phyloP scores from a whole-genome alignment of 2,797 vertebrate species.

The Meda fulgida region DNA sequence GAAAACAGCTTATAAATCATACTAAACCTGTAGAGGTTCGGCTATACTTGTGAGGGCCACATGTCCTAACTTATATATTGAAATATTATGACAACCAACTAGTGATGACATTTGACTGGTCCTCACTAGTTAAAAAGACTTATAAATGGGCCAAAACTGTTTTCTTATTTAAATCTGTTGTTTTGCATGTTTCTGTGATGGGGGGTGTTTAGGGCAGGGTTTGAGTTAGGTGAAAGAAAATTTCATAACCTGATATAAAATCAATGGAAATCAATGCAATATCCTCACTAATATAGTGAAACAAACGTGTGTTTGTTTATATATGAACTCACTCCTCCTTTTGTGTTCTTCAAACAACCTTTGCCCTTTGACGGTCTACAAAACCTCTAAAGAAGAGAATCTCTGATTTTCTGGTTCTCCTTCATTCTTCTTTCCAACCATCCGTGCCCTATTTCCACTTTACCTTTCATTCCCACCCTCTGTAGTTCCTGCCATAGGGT shows the following conservation, averaged over 20 bases:
- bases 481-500: conserved; percentile 39
- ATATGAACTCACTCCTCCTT: not conserved
- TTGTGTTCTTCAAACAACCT: not conserved
- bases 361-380: not conserved
- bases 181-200: not conserved
- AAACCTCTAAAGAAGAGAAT: conserved; percentile 3
- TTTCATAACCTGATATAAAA: not conserved
- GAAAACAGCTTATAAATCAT: not conserved
- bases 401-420: conserved; percentile 18
- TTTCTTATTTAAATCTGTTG: not conserved
- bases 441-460: conserved; percentile 35
- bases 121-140: not conserved
- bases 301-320: not conserved
- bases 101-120: not conserved
- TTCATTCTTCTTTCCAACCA: conserved; percentile 31
- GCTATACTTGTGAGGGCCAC: not conserved
- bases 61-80: not conserved
- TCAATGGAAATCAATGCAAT: not conserved
- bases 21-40: not conserved
- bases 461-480: conserved; percentile 5
- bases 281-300: not conserved
- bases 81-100: not conserved
- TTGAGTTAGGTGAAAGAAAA: not conserved
- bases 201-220: not conserved
- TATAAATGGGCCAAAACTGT: not conserved